Base-by-base conservation (phyloP, 2,888 invertebrate species). In the Ormia ochracea region DNA sequence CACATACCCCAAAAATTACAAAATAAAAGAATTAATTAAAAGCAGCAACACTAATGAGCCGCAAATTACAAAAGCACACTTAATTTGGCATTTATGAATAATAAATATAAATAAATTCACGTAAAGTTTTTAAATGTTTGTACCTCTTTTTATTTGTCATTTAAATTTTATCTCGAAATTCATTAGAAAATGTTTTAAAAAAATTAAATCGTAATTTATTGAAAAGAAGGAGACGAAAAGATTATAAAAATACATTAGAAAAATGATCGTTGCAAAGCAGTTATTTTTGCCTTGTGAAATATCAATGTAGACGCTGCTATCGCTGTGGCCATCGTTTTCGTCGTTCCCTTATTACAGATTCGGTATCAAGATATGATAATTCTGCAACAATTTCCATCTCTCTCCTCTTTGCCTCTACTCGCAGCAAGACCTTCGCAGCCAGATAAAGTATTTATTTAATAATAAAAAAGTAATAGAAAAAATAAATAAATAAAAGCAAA, bases 101-200 rank as follows among this genome's bases (percentile, higher is more conserved):
- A 54, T 68, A 43, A 31, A 70, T 28, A 48, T 63, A 10, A 59
- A 48, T 63, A 10, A 59, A 41, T 38, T 1, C n/a, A 14, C 14
- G 41, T 26, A 14, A 59, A 33, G n/a, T 61, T 17, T 63, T 31
- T 1, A 17, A 45, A 59, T 14, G 23, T 1, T 56, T 63, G 21
- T 23, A 21, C 28, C 9, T 58, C 7, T 31, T 10, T 43, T 38
- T 68, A 6, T 21, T 33, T 33, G 45, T 41, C 50, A 61, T 59
- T 70, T 48, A 23, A 23, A 63, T 73, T 45, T 65, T 45, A 73
- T 73, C 54, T 41, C 10, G n/a, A 61, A 38, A 17, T 36, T 54
- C 41, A 28, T 69, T 58, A 58, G 43, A 69, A 58, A 41, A 72
- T 69, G 52, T 41, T n/a, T 52, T n/a, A 12, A 38, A 41, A 66